phyloP scores from a whole-genome alignment of 2,888 invertebrate species.

The Sympetrum striolatum region DNA sequence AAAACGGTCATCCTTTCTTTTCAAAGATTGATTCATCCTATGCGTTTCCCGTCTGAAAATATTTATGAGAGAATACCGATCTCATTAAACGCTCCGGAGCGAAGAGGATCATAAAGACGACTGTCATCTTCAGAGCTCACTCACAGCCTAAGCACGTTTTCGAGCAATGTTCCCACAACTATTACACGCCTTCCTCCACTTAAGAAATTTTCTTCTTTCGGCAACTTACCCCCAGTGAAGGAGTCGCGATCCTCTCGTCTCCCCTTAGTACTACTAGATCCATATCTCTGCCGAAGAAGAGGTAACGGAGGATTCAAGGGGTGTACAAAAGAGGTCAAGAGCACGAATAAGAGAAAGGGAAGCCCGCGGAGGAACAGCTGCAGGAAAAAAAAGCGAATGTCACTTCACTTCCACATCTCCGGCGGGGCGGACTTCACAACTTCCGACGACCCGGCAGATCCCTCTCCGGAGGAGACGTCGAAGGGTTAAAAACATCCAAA shows the following conservation, averaged over 20 bases:
- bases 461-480: not conserved
- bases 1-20: too few relatives aligned
- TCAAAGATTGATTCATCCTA: too few relatives aligned
- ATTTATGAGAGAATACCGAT: too few relatives aligned
- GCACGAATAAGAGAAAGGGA: not conserved
- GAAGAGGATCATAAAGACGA: too few relatives aligned
- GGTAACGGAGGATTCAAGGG: not conserved
- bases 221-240: not conserved
- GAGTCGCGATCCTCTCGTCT: not conserved
- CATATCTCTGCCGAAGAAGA: not conserved
- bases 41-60: too few relatives aligned
- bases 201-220: not conserved
- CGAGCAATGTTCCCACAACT: too few relatives aligned
- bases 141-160: too few relatives aligned
- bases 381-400: not conserved
- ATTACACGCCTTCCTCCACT: too few relatives aligned
- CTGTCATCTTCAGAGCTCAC: too few relatives aligned
- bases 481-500: not conserved
- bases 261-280: not conserved
- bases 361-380: not conserved
- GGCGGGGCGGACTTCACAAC: not conserved
- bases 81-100: too few relatives aligned
- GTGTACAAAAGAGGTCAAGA: not conserved
- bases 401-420: conserved; percentile 27
- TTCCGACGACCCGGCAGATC: not conserved